Conservation (phyloP, 64 coral and sea anemone genomes). For the Pocillopora damicornis region DNA sequence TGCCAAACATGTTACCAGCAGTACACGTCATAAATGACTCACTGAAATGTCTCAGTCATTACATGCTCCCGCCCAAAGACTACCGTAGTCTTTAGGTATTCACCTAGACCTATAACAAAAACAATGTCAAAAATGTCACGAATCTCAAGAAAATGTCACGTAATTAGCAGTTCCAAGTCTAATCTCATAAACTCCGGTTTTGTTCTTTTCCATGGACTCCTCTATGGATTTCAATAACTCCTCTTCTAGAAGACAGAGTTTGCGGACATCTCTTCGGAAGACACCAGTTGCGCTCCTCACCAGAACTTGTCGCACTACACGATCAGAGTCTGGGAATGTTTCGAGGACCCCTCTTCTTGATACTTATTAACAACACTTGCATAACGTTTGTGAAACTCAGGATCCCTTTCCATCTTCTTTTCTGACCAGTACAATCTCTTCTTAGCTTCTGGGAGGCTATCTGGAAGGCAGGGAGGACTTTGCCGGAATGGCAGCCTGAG, state of each 20-base stretch:
- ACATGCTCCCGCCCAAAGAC: constrained; percentile 24
- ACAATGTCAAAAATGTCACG: neutral
- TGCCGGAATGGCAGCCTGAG: constrained; percentile 61
- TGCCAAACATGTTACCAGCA: neutral
- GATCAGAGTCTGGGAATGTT: too few relatives aligned
- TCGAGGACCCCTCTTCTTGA: too few relatives aligned
- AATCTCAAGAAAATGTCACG: neutral
- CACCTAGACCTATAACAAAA: neutral
- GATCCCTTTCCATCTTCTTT: constrained; percentile 42
- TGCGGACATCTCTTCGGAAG: too few relatives aligned
- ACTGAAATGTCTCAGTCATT: constrained; percentile 9
- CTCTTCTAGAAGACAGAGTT: constrained; percentile 29
- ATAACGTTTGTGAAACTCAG: constrained; percentile 47
- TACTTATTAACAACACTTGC: neutral
- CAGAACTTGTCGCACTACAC: too few relatives aligned
- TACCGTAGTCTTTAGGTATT: constrained; percentile 12
- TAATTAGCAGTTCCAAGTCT: neutral
- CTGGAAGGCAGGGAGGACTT: constrained; percentile 37
- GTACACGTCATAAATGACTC: neutral
- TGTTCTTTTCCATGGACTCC: neutral
- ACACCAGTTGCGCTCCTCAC: too few relatives aligned
- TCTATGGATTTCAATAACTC: too few relatives aligned
- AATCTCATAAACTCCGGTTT: neutral
- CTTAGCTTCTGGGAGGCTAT: constrained; percentile 45
- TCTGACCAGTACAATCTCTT: constrained; percentile 56